These are phyloP conservation scores for Hirtodrosophila cameraria DNA, from an alignment of 2,888 invertebrate species.

Conservation along the genomic window DNA sequence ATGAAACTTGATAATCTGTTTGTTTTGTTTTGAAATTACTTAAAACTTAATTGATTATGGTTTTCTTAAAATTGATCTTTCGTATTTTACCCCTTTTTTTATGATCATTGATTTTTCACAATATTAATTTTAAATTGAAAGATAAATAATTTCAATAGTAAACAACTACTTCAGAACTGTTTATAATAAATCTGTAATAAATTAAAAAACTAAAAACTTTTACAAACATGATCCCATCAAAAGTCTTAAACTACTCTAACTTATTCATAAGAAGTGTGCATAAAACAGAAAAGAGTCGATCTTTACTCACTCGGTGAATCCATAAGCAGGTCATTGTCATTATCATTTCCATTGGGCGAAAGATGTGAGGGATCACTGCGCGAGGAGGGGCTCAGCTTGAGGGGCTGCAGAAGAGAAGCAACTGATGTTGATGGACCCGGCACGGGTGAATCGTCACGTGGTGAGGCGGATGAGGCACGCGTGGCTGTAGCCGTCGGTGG, in stretches of 20 bases:
- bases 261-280: constrained; percentile 3
- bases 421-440: constrained; percentile 72
- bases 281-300: constrained; percentile 70
- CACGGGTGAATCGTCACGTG: constrained; percentile 69
- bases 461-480: constrained; percentile 74
- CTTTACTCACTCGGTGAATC: constrained; percentile 93
- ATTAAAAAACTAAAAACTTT: no score
- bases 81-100: no score
- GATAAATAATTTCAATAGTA: no score
- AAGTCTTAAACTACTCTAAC: constrained; percentile 35
- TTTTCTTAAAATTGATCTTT: no score
- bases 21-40: no score
- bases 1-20: no score
- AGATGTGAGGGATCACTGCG: constrained; percentile 84
- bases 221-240: no score
- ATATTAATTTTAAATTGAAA: no score
- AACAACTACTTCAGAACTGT: no score
- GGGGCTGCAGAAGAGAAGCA: constrained; percentile 81
- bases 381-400: constrained; percentile 87
- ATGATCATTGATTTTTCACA: no score
- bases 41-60: no score
- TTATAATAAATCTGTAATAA: no score
- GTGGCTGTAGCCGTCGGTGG: constrained; percentile 82
- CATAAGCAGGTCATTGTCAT: constrained; percentile 88
- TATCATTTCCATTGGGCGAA: constrained; percentile 87